These are phyloP conservation scores for Seriola aureovittata DNA, from an alignment of 2,113 vertebrate species.

Conservation along the genomic window DNA sequence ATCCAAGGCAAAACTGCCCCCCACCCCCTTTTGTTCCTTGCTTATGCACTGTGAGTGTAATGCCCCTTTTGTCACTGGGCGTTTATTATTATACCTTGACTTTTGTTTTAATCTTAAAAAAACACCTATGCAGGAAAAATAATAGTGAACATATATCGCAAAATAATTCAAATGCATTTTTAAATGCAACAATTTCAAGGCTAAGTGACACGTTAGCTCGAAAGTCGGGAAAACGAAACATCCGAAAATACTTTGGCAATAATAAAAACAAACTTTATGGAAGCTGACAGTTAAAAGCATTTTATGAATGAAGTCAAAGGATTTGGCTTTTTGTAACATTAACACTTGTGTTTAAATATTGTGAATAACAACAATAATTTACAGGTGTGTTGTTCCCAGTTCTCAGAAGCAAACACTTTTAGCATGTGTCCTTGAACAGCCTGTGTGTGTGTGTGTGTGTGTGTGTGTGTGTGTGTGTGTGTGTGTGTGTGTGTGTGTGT, in stretches of 20 bases:
- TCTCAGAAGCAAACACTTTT: conserved; percentile 34
- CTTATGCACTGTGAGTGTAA: too few relatives aligned
- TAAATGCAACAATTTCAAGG: too few relatives aligned
- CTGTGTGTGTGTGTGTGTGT: conserved; percentile 43
- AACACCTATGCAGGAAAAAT: too few relatives aligned
- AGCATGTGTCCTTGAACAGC: conserved; percentile 76
- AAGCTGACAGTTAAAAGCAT: neutral
- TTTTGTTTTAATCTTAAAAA: too few relatives aligned
- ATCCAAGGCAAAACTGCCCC: too few relatives aligned
- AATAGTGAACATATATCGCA: too few relatives aligned
- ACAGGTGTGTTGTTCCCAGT: conserved; percentile 79
- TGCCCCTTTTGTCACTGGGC: too few relatives aligned
- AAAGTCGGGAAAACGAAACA: neutral
- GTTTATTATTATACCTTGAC: too few relatives aligned
- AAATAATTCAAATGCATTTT: too few relatives aligned
- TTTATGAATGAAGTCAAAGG: neutral
- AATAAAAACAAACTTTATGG: neutral
- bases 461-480: conserved; percentile 37
- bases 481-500: conserved; percentile 13
- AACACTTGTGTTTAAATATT: neutral
- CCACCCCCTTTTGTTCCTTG: too few relatives aligned
- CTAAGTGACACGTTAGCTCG: neutral
- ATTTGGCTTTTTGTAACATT: neutral
- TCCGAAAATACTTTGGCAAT: neutral
- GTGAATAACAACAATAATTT: conserved; percentile 4